Conservation (phyloP, 2,113 vertebrate genomes). For the Chlorocebus sabaeus region DNA sequence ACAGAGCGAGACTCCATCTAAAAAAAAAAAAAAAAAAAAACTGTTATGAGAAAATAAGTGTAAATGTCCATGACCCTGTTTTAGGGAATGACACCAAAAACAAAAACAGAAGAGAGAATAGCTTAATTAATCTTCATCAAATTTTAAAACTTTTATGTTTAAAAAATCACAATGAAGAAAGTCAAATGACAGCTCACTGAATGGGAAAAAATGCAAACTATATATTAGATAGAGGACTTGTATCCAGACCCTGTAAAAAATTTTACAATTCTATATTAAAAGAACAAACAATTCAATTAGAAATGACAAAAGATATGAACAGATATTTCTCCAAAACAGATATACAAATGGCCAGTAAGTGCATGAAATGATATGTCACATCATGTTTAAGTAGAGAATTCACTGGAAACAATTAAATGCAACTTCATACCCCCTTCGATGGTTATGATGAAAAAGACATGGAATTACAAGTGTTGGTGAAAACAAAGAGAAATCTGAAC, state of each 20-base stretch:
- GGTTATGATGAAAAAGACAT: neutral
- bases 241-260: neutral
- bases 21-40: no score
- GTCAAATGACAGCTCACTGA: neutral
- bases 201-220: neutral
- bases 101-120: neutral
- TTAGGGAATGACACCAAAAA: neutral
- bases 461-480: neutral
- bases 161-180: neutral
- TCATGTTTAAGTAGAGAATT: neutral
- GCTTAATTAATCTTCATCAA: neutral
- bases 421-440: neutral
- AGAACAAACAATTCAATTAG: neutral
- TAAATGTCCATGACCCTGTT: neutral
- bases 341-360: no score
- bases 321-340: no score
- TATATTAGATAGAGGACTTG: neutral
- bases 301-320: neutral
- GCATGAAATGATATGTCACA: neutral
- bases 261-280: neutral
- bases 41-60: neutral
- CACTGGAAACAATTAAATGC: neutral
- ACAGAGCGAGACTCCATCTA: no score
- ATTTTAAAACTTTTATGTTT: neutral
- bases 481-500: neutral